Evolutionary conservation across 2,888 invertebrate genomes (phyloP).

Genomic region (Hydroisotoma schaefferi): DNA sequence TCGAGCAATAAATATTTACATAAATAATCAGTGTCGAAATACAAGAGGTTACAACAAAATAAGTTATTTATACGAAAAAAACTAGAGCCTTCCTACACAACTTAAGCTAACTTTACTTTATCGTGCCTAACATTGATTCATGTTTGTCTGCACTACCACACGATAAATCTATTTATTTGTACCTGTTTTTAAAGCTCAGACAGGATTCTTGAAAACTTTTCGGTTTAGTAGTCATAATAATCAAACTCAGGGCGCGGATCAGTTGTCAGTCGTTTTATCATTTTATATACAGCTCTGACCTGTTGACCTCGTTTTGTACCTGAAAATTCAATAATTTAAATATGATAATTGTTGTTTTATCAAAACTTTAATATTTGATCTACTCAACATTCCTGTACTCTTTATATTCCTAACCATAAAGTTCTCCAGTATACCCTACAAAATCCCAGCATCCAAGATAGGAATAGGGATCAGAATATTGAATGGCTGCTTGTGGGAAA

Average conservation of each 20-base stretch:
- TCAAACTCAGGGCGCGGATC: conserved; percentile 30
- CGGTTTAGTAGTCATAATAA: conserved; percentile 26
- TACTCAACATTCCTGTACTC: conserved; percentile 1
- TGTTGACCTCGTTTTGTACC: conserved; percentile 42
- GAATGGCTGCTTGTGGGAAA: conserved; percentile 41
- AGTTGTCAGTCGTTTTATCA: conserved; percentile 38
- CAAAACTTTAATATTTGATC: not conserved
- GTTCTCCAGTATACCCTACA: conserved; percentile 43
- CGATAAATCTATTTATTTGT: no score
- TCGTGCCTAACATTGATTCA: no score
- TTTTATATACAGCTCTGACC: conserved; percentile 40
- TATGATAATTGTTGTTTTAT: not conserved
- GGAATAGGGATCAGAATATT: conserved; percentile 41
- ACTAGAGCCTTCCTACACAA: no score
- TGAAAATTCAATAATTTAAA: conserved; percentile 8
- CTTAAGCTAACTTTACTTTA: no score
- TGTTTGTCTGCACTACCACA: no score
- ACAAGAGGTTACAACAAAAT: no score
- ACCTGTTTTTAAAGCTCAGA: no score
- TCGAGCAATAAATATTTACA: no score
- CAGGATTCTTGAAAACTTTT: no score
- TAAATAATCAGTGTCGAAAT: no score
- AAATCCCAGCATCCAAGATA: conserved; percentile 46
- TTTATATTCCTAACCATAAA: conserved; percentile 26
- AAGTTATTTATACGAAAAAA: no score